These are phyloP conservation scores for Carassius gibelio DNA, from an alignment of 2,113 vertebrate species.

Conservation along the genomic window DNA sequence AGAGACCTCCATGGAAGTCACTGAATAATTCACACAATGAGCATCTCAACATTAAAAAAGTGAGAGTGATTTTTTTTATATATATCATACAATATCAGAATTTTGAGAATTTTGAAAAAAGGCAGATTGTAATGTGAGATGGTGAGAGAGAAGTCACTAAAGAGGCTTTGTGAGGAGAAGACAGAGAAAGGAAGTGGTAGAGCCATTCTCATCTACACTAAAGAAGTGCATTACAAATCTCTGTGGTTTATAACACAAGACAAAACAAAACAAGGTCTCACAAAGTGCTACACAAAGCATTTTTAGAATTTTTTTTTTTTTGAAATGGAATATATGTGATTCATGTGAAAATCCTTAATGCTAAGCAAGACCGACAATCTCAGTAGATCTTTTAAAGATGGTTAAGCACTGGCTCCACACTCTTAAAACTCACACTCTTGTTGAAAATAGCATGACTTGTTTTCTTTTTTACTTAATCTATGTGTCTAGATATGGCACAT, in stretches of 20 bases:
- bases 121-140: background rate
- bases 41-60: no score
- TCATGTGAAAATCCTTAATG: background rate
- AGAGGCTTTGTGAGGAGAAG: background rate
- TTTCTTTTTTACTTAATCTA: no score
- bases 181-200: constrained; percentile 17
- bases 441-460: background rate
- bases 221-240: background rate
- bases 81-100: background rate
- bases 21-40: no score
- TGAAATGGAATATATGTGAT: background rate
- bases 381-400: background rate
- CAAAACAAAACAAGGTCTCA: constrained; percentile 11
- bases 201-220: background rate
- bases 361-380: no score
- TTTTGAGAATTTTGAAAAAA: background rate
- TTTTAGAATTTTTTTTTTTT: background rate
- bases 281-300: background rate
- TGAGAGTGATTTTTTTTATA: no score
- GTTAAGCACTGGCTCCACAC: background rate
- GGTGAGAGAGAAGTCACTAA: background rate
- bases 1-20: no score
- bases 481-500: no score
- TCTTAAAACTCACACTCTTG: background rate
- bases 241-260: constrained; percentile 17